phyloP scores from a whole-genome alignment of 2,113 vertebrate species.

The Leptobrachium leishanense region DNA sequence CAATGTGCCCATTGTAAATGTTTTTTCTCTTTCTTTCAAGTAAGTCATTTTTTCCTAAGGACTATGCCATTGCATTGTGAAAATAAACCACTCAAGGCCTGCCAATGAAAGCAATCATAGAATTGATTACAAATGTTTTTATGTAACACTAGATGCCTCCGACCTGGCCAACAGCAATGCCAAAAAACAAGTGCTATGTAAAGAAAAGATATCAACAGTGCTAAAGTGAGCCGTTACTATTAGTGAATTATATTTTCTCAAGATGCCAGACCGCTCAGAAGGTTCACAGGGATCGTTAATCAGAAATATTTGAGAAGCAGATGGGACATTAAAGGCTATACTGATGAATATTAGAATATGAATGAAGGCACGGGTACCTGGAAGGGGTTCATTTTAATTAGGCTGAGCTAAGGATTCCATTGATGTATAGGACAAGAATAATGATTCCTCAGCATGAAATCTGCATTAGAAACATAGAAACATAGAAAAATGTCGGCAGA shows the following conservation, averaged over 20 bases:
- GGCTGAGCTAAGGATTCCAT: constrained; percentile 15
- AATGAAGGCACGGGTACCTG: constrained; percentile 20
- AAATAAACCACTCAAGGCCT: constrained; percentile 43
- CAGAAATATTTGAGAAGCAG: no score
- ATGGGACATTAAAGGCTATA: constrained; percentile 28
- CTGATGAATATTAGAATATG: constrained; percentile 44
- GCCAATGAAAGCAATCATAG: constrained; percentile 49
- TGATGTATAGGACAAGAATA: constrained; percentile 17
- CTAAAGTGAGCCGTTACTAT: no score
- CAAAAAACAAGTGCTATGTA: neutral
- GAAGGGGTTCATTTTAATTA: constrained; percentile 32
- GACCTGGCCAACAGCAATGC: constrained; percentile 32
- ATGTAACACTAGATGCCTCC: constrained; percentile 41
- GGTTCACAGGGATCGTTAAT: no score
- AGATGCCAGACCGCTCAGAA: no score
- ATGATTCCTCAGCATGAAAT: constrained; percentile 31
- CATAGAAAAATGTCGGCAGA: no score
- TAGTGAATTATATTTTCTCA: no score
- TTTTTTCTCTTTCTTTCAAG: constrained; percentile 14
- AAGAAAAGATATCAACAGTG: no score
- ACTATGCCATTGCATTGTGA: constrained; percentile 46
- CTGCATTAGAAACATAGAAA: no score
- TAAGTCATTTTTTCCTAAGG: constrained; percentile 45
- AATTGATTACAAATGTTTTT: constrained; percentile 50
- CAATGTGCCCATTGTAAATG: constrained; percentile 44